Conservation (phyloP, 2,888 invertebrate genomes). For the Polyploca ridens region DNA sequence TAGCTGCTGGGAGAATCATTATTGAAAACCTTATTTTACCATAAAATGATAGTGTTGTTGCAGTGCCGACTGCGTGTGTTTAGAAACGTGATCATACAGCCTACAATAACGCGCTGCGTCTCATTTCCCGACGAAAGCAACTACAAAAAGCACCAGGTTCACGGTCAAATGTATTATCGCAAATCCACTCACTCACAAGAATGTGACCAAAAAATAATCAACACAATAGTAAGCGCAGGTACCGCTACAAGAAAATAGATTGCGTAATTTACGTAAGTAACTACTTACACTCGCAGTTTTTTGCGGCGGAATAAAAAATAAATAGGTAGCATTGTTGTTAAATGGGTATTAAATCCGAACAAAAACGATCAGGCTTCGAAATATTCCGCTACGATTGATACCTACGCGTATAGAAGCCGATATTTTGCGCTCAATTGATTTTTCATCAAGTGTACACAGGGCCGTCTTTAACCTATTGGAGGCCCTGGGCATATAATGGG, state of each 20-base stretch:
- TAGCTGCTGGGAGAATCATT: too few species aligned
- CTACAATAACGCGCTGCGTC: neutral
- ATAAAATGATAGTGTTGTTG: too few species aligned
- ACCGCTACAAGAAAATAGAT: neutral
- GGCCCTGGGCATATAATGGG: too few species aligned
- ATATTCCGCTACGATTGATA: neutral
- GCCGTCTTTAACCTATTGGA: too few species aligned
- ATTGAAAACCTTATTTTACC: too few species aligned
- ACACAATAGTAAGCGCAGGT: neutral
- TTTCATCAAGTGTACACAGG: too few species aligned
- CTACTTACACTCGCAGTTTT: neutral
- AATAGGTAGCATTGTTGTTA: neutral
- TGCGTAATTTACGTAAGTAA: neutral
- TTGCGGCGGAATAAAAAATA: neutral
- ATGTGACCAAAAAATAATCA: slow-evolving; percentile 6
- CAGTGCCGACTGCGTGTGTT: too few species aligned
- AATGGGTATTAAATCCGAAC: neutral
- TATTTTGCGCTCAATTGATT: too few species aligned
- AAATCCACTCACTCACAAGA: neutral
- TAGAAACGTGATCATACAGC: too few species aligned
- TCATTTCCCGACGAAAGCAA: neutral
- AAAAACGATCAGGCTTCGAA: neutral
- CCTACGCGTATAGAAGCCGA: neutral
- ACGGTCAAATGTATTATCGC: slow-evolving; percentile 13
- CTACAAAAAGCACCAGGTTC: slow-evolving; percentile 5